Evolutionary conservation across 92 coral and sea anemone genomes (phyloP), one percentile per base, ranked within the genome.

Genomic region (Porites lobata): DNA sequence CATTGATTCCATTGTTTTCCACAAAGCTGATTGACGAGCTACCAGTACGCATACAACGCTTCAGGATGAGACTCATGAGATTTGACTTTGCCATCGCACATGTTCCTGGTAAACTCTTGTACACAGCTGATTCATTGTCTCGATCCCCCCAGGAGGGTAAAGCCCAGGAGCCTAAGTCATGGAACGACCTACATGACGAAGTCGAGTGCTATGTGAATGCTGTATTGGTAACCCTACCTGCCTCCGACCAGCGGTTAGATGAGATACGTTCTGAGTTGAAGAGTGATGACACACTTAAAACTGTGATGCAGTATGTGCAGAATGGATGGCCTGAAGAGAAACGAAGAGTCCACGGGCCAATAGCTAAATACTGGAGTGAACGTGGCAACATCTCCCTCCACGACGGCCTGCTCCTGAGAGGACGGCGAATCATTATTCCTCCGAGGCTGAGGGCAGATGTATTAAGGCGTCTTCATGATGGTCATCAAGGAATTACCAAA

Each of bases 1-100:
- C 82, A 29, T 70, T 87, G 29, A 86, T 91, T 13, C 94, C 91
- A 6, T 86, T 80, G 81, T 85, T 90, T 79, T 67, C 89, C 76
- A 90, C 93, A 18, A 90, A 90, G 67, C 87, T 90, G 79, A 90
- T 90, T 64, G 85, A 90, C 65, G 85, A 90, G 81, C 91, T 86
- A 5, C 86, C 88, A 53, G 79, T 87, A 29, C 75, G 94, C 50
- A 82, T 83, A 5, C 90, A 84, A 64, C 56, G 91, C 32, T 81
- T 87, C 57, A 58, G 90, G 15, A 84, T 91, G 88, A 69, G 92
- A 47, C 59, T 91, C 17, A 74, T 91, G 92, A 62, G 80, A 59
- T 90, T 90, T 69, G 50, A 65, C 72, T 90, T 69, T 59, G 8
- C 78, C 21, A 90, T 86, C 24, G 65, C 22, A 4, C 91, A 90